Evolutionary conservation across 2,113 vertebrate genomes (phyloP).

Genomic region (Malaclemys terrapin): DNA sequence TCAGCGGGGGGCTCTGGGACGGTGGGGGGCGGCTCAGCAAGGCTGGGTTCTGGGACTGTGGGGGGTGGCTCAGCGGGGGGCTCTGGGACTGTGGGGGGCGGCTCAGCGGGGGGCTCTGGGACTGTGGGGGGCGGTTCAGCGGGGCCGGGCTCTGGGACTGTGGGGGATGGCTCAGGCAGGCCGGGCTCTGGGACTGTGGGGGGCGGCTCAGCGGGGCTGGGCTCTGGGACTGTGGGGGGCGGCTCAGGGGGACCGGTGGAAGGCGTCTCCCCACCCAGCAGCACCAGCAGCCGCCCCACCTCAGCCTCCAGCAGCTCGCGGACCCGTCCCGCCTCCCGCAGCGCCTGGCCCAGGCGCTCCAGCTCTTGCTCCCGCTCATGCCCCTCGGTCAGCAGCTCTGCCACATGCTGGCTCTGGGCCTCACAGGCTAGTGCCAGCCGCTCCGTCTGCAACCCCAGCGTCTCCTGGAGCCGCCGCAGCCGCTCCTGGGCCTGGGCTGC

Average conservation of each 20-base stretch:
- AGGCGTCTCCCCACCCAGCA: not conserved
- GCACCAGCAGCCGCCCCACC: not conserved
- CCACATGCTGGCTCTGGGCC: constrained; percentile 82
- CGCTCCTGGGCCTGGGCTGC: constrained; percentile 73
- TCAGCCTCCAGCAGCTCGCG: not conserved
- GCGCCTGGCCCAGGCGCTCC: not conserved
- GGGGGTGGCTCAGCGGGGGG: not conserved
- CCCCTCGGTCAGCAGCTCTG: constrained; percentile 78
- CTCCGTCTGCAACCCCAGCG: constrained; percentile 81
- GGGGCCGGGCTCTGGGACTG: too few relatives aligned
- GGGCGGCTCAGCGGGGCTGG: too few relatives aligned
- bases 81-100: not conserved
- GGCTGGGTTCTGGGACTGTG: not conserved
- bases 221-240: not conserved
- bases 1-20: not conserved
- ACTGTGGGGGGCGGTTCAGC: not conserved
- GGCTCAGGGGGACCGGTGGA: not conserved
- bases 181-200: not conserved
- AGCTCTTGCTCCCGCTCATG: constrained; percentile 80
- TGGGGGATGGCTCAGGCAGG: too few relatives aligned
- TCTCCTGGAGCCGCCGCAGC: constrained; percentile 80
- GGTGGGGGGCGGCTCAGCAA: not conserved
- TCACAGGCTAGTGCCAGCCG: constrained; percentile 83
- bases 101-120: not conserved
- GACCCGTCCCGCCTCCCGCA: not conserved